Conservation (phyloP, 1,140 invertebrate species). For the Nebria ingens region DNA sequence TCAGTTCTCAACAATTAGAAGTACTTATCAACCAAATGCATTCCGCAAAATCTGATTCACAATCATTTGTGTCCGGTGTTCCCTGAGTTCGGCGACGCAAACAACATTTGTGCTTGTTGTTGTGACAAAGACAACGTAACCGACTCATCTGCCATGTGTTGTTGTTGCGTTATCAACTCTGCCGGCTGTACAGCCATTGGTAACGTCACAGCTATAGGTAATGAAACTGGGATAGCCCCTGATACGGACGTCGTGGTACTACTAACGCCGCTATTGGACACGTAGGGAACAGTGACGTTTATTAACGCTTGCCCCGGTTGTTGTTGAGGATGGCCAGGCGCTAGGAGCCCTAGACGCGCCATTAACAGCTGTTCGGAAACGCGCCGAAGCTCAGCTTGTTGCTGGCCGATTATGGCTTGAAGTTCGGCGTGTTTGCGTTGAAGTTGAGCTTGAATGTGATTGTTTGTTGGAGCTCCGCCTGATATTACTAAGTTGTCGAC, state of each 20-base stretch:
- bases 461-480: conserved; percentile 47
- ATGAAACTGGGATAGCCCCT: background rate
- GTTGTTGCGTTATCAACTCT: conserved; percentile 3
- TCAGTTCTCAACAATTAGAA: too few species aligned
- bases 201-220: background rate
- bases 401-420: conserved; percentile 71
- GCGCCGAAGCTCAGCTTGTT: conserved; percentile 72
- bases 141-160: conserved; percentile 13
- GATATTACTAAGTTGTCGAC: conserved; percentile 39
- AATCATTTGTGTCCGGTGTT: too few species aligned
- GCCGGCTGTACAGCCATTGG: background rate
- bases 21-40: too few species aligned
- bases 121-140: conserved; percentile 29
- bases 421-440: conserved; percentile 75
- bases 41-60: too few species aligned
- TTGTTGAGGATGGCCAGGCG: conserved; percentile 32
- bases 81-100: too few species aligned
- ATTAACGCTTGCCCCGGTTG: too few species aligned
- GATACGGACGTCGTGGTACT: conserved; percentile 16
- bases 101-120: conserved; percentile 31
- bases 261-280: conserved; percentile 10
- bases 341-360: conserved; percentile 65
- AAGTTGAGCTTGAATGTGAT: conserved; percentile 57
- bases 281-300: conserved; percentile 22
- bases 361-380: conserved; percentile 79